Evolutionary conservation across 2,797 vertebrate genomes (phyloP), one percentile per base, ranked within the genome.

Genomic region (Onychomys arenicola): DNA sequence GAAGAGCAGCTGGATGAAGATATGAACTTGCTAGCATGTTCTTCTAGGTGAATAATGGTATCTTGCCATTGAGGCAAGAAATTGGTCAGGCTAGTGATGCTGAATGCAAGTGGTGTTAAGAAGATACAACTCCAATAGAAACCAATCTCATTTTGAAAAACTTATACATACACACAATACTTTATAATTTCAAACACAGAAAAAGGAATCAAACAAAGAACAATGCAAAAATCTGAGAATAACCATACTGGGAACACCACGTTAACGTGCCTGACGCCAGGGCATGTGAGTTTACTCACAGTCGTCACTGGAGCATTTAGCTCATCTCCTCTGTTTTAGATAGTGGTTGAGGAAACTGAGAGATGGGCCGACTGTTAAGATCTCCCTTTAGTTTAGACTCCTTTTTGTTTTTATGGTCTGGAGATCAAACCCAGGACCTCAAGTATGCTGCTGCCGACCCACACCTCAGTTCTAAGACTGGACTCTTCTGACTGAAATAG

Each of bases 231-330:
- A 12, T n/a, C 34, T 19, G 7, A 55, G 43, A 23, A 46, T 25
- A 27, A 16, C 8, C 0, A n/a, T 21, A 7, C 4, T 25, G 43
- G 34, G 6, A 5, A 37, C 83, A 23, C 34, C 4, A 3, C 1
- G 6, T 3, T 4, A 0, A 46, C 52, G 19, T 23, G 1, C 23
- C 57, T 5, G n/a, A n/a, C 9, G 11, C 10, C 49, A 5, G 6
- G 0, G 0, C 0, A 34, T 3, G 40, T 2, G 2, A 17, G 29
- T 0, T 25, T 4, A 5, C 2, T 32, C 2, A 5, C 1, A 5
- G 96, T 29, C 16, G 0, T 29, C 32, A 0, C 5, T 1, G 0
- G 27, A 29, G 8, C 16, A 0, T 0, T 29, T 0, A 46, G 23
- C 7, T 71, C 14, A 16, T 40, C 43, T 57, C 40, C 32, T 63